Base-by-base conservation (phyloP, 2,797 vertebrate species). In the Chloroceryle inda region DNA sequence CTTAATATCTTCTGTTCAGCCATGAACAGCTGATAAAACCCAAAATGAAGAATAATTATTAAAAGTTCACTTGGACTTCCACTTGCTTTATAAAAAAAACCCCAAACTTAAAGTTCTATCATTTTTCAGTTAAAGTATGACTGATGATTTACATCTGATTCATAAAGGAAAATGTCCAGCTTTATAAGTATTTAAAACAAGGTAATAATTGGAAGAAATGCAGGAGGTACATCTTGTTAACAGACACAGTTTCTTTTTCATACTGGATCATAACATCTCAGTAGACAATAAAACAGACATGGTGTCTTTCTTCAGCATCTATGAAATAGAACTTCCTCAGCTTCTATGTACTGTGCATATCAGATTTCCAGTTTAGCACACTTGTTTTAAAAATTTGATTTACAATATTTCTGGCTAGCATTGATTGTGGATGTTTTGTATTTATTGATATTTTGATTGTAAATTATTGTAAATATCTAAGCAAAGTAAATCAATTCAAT, bases 111-210 rank as follows among this genome's bases (percentile, higher is more conserved):
- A 83, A 84, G 71, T 90, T 85, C 18, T 67, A 45, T 95, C 64
- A 45, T 95, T 89, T 88, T 91, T 26, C 87, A 88, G 29, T 11
- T 90, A 85, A 95, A 76, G 67, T 72, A 53, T 78, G 31, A 90
- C 18, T 84, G 66, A 38, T 96, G 55, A 96, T 96, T 96, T 96
- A 85, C 4, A 85, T 76, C 66, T 87, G 86, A 94, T 95, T 92
- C 69, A 92, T 95, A 58, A 42, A 89, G 63, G n/a, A 93, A 93
- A 96, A 95, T 92, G 59, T 94, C 79, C 88, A 88, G 64, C 58
- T 96, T 97, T 94, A 96, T 96, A 97, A 97, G 97, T 97, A 97
- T 96, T 97, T 95, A 94, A 94, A 76, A 76, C 53, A 85, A 83
- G 89, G 73, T 82, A 92, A 94, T 94, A 97, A 97, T 77, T 90